Evolutionary conservation across 2,797 vertebrate genomes (phyloP).

Genomic region (Chrysolophus pictus): DNA sequence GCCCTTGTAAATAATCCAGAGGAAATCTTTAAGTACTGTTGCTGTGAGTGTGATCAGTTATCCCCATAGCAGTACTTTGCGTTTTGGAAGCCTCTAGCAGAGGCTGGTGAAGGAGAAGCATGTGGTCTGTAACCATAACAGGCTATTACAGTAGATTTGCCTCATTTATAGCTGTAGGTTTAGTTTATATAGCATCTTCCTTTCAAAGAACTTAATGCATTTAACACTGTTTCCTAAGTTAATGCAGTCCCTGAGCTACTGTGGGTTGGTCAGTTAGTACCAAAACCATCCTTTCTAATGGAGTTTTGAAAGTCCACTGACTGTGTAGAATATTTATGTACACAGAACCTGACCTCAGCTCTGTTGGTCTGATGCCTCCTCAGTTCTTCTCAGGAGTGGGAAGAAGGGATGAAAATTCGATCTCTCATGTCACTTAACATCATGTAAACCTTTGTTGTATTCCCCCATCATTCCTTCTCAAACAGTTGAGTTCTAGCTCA

Average conservation of each 20-base stretch:
- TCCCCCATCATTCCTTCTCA: neutral
- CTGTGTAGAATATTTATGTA: neutral
- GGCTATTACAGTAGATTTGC: neutral
- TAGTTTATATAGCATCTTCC: neutral
- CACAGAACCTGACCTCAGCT: neutral
- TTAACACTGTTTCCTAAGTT: neutral
- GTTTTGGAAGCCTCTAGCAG: neutral
- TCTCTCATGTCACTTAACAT: accelerated
- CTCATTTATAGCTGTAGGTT: neutral
- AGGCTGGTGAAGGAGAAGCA: neutral
- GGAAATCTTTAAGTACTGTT: neutral
- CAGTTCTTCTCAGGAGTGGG: neutral
- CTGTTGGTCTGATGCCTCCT: neutral
- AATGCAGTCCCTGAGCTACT: neutral
- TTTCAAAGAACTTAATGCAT: neutral
- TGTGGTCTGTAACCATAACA: neutral
- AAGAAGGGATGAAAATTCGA: neutral
- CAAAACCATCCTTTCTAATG: neutral
- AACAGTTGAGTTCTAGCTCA: neutral
- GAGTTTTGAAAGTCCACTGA: neutral
- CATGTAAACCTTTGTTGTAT: neutral
- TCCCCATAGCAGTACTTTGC: neutral
- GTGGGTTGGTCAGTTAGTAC: neutral
- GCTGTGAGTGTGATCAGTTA: neutral
- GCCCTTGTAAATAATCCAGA: neutral